Evolutionary conservation across 2,113 vertebrate genomes (phyloP), one percentile per base, ranked within the genome.

Genomic region (Euleptes europaea): DNA sequence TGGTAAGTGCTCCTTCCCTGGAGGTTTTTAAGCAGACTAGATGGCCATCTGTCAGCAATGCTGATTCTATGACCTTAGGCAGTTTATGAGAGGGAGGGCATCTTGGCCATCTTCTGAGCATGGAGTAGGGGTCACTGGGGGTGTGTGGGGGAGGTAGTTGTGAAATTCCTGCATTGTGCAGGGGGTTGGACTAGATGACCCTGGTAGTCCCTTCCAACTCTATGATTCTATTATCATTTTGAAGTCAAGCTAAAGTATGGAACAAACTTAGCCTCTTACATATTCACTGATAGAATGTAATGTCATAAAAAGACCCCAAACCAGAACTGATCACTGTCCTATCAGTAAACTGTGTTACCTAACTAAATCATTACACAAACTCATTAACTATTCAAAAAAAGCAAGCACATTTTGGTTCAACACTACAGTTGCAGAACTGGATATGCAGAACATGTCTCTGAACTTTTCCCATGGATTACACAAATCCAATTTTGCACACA

Each of bases 181-280:
- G n/a, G n/a, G n/a, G n/a, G n/a, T n/a, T n/a, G n/a, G n/a, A n/a
- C n/a, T n/a, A n/a, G n/a, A n/a, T n/a, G n/a, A n/a, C n/a, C n/a
- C n/a, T n/a, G n/a, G n/a, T n/a, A n/a, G n/a, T n/a, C n/a, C n/a
- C n/a, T n/a, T n/a, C n/a, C n/a, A n/a, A n/a, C n/a, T n/a, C n/a
- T n/a, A n/a, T n/a, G n/a, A n/a, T n/a, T n/a, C n/a, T n/a, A n/a
- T n/a, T n/a, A n/a, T n/a, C 19, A 44, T 75, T 91, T 70, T 75
- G 80, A 84, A 78, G 82, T 49, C 47, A 83, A 88, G 38, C 49
- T 63, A 11, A 0, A 0, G 28, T 38, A 74, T 60, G 1, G 28
- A 12, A 84, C 88, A 13, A 12, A 67, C 26, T 9, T 0, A 0
- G 21, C 42, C 65, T 82, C 23, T 6, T 57, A 67, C 82, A 86